Percentiles rank a stretch among this genome's conserved stretches.
Evolutionary conservation across 1,140 invertebrate species (phyloP).

Genomic region (Parasteatoda tepidariorum): DNA sequence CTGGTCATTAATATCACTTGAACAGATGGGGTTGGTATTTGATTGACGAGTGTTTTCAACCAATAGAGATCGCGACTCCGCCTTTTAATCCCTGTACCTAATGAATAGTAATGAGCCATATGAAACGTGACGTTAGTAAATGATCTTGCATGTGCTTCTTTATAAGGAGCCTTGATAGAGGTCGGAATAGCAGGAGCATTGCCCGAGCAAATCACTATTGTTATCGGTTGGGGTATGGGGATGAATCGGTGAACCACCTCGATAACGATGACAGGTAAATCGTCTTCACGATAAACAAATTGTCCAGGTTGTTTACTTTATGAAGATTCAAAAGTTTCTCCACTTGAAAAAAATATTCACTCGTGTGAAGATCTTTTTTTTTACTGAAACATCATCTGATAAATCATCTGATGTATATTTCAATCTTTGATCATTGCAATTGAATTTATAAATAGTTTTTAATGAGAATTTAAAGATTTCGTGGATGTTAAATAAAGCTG

Average conservation of each 20-base stretch:
- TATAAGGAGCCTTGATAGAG: not conserved
- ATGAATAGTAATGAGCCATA: constrained; percentile 53
- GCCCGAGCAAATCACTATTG: constrained; percentile 31
- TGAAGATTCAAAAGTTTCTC: too few relatives aligned
- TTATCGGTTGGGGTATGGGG: not conserved
- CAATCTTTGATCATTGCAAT: too few relatives aligned
- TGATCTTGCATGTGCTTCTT: not conserved
- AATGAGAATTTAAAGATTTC: too few relatives aligned
- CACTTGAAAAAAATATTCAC: too few relatives aligned
- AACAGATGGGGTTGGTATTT: constrained; percentile 47
- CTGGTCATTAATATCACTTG: constrained; percentile 35
- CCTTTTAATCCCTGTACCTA: constrained; percentile 42
- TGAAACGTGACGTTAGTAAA: constrained; percentile 39
- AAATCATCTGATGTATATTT: too few relatives aligned
- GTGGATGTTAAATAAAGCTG: too few relatives aligned
- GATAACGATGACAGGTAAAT: not conserved
- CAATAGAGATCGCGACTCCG: constrained; percentile 41
- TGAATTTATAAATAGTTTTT: too few relatives aligned
- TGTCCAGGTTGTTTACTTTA: not conserved
- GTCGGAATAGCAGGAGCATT: not conserved
- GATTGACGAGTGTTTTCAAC: constrained; percentile 38
- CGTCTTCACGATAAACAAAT: not conserved
- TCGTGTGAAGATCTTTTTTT: too few relatives aligned
- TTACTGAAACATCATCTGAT: too few relatives aligned
- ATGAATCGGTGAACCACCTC: not conserved